Conservation (phyloP, 2,888 invertebrate species). For the Lasioglossum malachurum region DNA sequence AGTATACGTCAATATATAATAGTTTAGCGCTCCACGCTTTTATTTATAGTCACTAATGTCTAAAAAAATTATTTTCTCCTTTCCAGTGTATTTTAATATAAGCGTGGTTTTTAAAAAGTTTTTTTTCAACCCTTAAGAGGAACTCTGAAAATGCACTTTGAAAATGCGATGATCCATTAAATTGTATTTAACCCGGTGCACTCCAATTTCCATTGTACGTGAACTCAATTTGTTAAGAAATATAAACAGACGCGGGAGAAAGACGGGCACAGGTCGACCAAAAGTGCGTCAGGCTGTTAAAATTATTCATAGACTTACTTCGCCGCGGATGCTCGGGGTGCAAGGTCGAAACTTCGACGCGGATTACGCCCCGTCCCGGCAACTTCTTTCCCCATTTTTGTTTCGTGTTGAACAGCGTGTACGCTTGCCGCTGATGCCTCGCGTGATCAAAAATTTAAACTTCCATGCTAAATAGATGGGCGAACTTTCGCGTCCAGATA, state of each 20-base stretch:
- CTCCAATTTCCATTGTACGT: no score
- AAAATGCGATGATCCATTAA: no score
- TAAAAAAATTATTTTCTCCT: no score
- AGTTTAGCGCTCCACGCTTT: no score
- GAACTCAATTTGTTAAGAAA: not conserved
- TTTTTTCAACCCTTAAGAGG: no score
- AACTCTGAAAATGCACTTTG: no score
- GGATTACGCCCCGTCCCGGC: not conserved
- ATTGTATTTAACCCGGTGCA: no score
- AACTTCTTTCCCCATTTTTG: not conserved
- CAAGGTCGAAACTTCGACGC: slow-evolving; percentile 2
- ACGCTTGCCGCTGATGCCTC: not conserved
- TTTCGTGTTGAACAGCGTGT: not conserved
- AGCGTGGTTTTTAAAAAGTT: no score
- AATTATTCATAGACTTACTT: slow-evolving; percentile 33
- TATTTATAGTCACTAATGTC: no score
- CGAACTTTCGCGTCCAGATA: not conserved
- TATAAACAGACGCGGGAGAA: not conserved
- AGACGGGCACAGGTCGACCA: not conserved
- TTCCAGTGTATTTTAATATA: no score
- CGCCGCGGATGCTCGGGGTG: not conserved
- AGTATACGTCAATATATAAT: no score
- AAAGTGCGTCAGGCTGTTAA: slow-evolving; percentile 11
- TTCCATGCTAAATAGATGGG: not conserved
- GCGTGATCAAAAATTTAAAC: not conserved